phyloP scores from a whole-genome alignment of 1,140 invertebrate genomes.

The Ips typographus region DNA sequence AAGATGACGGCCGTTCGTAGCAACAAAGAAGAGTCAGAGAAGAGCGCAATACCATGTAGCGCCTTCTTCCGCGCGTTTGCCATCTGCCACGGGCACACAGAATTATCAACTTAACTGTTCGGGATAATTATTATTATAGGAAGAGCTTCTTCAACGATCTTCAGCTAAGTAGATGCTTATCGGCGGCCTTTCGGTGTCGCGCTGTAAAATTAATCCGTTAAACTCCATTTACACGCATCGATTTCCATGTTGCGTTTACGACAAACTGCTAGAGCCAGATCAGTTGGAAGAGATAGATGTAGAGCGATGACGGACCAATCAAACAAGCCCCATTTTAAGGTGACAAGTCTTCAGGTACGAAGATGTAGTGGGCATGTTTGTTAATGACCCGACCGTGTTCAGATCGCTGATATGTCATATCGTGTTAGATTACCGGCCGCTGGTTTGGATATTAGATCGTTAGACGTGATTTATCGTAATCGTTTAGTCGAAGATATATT shows the following conservation, averaged over 20 bases:
- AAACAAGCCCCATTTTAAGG: neutral
- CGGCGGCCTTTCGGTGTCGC: neutral
- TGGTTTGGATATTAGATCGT: slow-evolving; percentile 24
- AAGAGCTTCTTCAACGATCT: slow-evolving; percentile 27
- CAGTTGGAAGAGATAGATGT: too few relatives aligned
- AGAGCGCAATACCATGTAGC: slow-evolving; percentile 11
- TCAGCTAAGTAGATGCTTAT: slow-evolving; percentile 17
- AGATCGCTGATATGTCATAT: slow-evolving; percentile 44
- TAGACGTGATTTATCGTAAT: slow-evolving; percentile 15
- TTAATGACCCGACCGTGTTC: slow-evolving; percentile 43
- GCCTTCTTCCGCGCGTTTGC: slow-evolving; percentile 23
- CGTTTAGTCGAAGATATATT: slow-evolving; percentile 4
- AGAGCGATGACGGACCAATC: too few relatives aligned
- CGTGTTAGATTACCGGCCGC: slow-evolving; percentile 35
- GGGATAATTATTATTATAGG: slow-evolving; percentile 27
- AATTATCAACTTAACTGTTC: slow-evolving; percentile 33
- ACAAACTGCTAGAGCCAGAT: too few relatives aligned
- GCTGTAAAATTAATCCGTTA: slow-evolving; percentile 7
- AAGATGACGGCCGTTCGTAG: slow-evolving; percentile 19
- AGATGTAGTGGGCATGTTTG: slow-evolving; percentile 36
- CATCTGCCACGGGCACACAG: slow-evolving; percentile 24
- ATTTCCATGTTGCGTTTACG: neutral
- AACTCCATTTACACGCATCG: neutral
- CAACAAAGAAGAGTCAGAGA: slow-evolving; percentile 15
- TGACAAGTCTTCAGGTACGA: slow-evolving; percentile 13